phyloP scores from a whole-genome alignment of 2,888 invertebrate genomes.

The Gymnosoma rotundatum region DNA sequence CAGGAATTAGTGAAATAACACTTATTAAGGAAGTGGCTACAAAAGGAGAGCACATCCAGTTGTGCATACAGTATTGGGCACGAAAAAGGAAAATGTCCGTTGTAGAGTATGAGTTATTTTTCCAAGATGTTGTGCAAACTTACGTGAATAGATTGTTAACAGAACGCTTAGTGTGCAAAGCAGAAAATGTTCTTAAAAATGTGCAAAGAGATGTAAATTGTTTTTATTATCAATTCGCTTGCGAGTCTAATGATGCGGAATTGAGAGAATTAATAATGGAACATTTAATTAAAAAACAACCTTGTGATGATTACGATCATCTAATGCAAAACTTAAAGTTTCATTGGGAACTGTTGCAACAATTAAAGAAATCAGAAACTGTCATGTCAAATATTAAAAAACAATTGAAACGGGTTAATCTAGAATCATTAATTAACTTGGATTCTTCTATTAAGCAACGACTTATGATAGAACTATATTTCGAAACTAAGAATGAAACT shows the following conservation, averaged over 20 bases:
- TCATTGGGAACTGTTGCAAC: slow-evolving; percentile 77
- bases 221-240: slow-evolving; percentile 83
- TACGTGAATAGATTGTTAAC: slow-evolving; percentile 79
- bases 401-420: slow-evolving; percentile 75
- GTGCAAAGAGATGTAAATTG: slow-evolving; percentile 79
- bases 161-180: slow-evolving; percentile 78
- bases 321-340: slow-evolving; percentile 76
- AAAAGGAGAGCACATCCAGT: slow-evolving; percentile 80
- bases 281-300: slow-evolving; percentile 84
- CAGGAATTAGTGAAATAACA: slow-evolving; percentile 78
- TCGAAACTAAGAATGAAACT: slow-evolving; percentile 77
- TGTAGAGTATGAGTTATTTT: slow-evolving; percentile 77
- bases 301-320: slow-evolving; percentile 75
- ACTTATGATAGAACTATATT: slow-evolving; percentile 79
- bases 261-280: slow-evolving; percentile 87
- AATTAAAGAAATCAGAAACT: slow-evolving; percentile 74
- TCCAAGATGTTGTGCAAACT: slow-evolving; percentile 79
- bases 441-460: slow-evolving; percentile 76
- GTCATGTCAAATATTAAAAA: slow-evolving; percentile 69
- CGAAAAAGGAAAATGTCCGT: slow-evolving; percentile 74
- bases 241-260: slow-evolving; percentile 84
- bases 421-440: slow-evolving; percentile 79
- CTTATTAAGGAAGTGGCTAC: slow-evolving; percentile 81
- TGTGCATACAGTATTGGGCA: slow-evolving; percentile 80
- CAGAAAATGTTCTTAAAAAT: slow-evolving; percentile 76